Conservation (phyloP, 2,888 invertebrate genomes). For the Hydroisotoma schaefferi region DNA sequence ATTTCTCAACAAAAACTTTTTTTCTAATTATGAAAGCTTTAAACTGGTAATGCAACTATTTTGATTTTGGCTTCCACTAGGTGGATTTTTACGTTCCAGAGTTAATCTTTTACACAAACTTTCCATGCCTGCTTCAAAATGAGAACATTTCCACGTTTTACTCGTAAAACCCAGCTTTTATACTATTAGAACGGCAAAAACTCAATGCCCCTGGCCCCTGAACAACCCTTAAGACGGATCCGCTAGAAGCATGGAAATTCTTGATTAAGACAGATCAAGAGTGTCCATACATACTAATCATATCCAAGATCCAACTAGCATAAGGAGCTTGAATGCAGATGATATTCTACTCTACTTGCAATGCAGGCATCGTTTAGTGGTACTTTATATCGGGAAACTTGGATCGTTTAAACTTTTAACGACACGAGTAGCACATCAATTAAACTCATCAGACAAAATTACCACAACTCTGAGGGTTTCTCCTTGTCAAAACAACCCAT, state of each 20-base stretch:
- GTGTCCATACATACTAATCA: not conserved
- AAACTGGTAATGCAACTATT: no score
- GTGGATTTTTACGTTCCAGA: no score
- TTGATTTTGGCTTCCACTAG: no score
- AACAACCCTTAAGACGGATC: not conserved
- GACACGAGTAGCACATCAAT: slow-evolving; percentile 32
- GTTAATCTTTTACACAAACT: no score
- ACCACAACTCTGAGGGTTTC: slow-evolving; percentile 3
- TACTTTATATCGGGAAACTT: slow-evolving; percentile 22
- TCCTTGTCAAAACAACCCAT: no score
- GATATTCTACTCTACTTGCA: not conserved
- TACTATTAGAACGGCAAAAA: not conserved
- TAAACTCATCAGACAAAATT: slow-evolving; percentile 25
- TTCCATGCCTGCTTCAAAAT: no score
- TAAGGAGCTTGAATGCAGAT: not conserved
- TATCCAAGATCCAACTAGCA: not conserved
- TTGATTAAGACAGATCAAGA: not conserved
- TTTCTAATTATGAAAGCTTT: no score
- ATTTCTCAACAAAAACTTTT: no score
- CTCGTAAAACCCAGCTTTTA: no score
- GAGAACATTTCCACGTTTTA: no score
- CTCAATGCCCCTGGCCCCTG: no score
- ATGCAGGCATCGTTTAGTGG: slow-evolving; percentile 3
- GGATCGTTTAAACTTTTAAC: slow-evolving; percentile 29
- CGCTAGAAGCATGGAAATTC: not conserved